Conservation (phyloP, 2,797 vertebrate genomes). For the Discoglossus pictus region DNA sequence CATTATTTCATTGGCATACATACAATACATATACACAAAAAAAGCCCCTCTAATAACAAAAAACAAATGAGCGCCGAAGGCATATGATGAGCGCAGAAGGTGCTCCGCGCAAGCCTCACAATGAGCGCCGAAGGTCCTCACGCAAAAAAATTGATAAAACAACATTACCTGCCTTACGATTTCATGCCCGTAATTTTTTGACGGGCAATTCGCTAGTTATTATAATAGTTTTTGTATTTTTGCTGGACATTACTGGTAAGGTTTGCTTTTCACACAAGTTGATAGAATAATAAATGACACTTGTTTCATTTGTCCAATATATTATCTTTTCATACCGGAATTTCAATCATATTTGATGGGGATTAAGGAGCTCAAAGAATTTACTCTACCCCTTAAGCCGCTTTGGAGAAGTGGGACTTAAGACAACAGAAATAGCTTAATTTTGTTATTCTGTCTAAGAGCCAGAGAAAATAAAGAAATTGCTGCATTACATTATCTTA, state of each 20-base stretch:
- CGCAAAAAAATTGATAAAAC: too few species aligned
- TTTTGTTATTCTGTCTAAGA: constrained; percentile 52
- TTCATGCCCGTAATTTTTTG: too few species aligned
- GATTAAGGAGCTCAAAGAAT: constrained; percentile 51
- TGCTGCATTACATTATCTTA: constrained; percentile 52
- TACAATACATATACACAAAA: too few species aligned
- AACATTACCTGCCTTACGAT: too few species aligned
- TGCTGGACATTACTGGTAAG: background rate
- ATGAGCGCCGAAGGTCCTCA: too few species aligned
- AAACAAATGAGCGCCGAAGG: too few species aligned
- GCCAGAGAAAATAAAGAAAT: constrained; percentile 53
- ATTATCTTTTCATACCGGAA: constrained; percentile 40
- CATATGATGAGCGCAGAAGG: too few species aligned
- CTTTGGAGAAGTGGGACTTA: constrained; percentile 35
- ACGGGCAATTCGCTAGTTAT: too few species aligned
- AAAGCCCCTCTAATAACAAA: too few species aligned
- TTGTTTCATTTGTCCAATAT: background rate
- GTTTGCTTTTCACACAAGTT: background rate
- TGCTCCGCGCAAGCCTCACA: too few species aligned
- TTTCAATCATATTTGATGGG: constrained; percentile 52
- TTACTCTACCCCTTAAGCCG: constrained; percentile 48
- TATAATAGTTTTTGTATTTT: too few species aligned
- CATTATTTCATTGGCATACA: too few species aligned
- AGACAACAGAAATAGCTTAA: constrained; percentile 51
- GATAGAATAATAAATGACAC: constrained; percentile 6